Base-by-base conservation (phyloP, 1,140 invertebrate species). In the Holcopasites calliopsidis region DNA sequence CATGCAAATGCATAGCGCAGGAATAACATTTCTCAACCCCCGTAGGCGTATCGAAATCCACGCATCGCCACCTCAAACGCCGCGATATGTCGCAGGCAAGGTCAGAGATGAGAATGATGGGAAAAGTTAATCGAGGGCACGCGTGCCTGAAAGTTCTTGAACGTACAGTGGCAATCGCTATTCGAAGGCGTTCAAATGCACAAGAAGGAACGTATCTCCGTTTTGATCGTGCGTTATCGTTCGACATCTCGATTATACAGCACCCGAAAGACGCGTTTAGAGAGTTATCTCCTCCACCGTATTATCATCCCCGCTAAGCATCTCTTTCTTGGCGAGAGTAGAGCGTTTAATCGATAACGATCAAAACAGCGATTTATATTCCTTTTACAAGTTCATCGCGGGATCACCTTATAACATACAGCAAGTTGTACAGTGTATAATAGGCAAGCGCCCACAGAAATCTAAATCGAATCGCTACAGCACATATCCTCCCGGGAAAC, bases 281-380 rank as follows among this genome's bases (percentile, higher is more conserved):
- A n/a, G n/a, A 54, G 33, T 77, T 44, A 73, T 60, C 71, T 78
- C 7, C 23, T 31, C 33, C 58, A 60, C 33, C 42, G 18, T 18
- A 16, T 18, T 68, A 44, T 69, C 10, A 35, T 13, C 42, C 11
- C 3, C 10, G 8, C 1, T 8, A 58, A 76, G 28, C 33, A 31
- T 16, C 42, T 55, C 42, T 47, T 42, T n/a, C 21, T 47, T n/a
- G 60, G 35, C 26, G 31, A 31, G 38, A 31, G 60, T 21, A n/a
- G n/a, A 44, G 52, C 10, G 31, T 55, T 44, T n/a, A 10, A 28
- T 40, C 58, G 71, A 80, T 79, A 80, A 58, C 7, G 23, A 75
- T 80, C 62, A 18, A 23, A n/a, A 21, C 40, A 21, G 8, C n/a
- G 0, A 52, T 28, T 40, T 44, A 10, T 7, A 35, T 77, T 57